Evolutionary conservation across 2,888 invertebrate species (phyloP).

Genomic region (Octonoba sinensis): DNA sequence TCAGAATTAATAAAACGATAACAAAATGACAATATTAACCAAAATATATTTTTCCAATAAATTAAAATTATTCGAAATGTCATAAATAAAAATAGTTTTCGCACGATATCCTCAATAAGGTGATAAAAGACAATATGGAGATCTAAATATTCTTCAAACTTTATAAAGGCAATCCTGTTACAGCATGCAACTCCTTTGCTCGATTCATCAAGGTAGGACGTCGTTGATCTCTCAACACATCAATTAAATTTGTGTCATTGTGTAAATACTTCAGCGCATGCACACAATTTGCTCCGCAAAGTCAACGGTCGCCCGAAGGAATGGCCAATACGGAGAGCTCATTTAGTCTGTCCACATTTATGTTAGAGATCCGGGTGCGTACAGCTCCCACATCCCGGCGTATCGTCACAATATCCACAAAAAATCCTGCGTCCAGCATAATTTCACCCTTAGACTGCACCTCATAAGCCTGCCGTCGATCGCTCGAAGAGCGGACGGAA

Average conservation of each 20-base stretch:
- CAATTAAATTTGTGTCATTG: background rate
- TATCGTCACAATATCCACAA: background rate
- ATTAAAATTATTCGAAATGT: too few relatives aligned
- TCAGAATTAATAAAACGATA: background rate
- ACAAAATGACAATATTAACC: background rate
- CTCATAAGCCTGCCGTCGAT: background rate
- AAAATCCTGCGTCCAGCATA: background rate
- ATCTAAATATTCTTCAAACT: background rate
- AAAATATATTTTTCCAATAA: background rate
- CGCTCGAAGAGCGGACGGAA: background rate
- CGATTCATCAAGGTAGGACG: background rate
- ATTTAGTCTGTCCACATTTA: background rate
- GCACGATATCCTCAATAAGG: background rate
- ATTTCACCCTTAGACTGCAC: background rate
- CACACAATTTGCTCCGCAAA: background rate
- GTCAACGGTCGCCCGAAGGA: background rate
- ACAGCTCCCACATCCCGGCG: background rate
- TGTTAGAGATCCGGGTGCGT: background rate
- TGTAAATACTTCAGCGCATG: background rate
- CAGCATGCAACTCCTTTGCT: background rate
- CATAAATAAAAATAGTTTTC: background rate
- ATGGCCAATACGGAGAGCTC: background rate
- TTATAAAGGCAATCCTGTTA: background rate
- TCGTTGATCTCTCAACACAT: background rate
- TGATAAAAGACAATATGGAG: background rate